Evolutionary conservation across 2,888 invertebrate species (phyloP), one percentile per base, ranked within the genome.

Genomic region (Coenonympha arcania): DNA sequence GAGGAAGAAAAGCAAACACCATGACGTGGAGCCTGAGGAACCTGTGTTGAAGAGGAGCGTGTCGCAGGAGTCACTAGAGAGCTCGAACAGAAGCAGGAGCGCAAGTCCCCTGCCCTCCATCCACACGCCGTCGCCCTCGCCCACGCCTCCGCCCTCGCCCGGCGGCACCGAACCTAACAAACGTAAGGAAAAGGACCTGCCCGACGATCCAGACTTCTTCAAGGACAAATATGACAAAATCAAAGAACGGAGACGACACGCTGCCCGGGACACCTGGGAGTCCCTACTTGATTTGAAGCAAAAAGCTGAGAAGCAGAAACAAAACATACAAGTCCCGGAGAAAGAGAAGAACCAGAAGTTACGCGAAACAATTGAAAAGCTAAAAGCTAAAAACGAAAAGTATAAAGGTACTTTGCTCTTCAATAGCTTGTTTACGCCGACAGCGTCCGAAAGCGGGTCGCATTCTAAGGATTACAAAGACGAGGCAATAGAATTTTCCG

Each of bases 151-250:
- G 4, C 81, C 76, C 0, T 67, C 79, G 1, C 84, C 84, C 0
- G n/a, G 83, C n/a, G n/a, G n/a, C n/a, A n/a, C n/a, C n/a, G n/a
- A n/a, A n/a, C n/a, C n/a, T n/a, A n/a, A n/a, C n/a, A n/a, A 81
- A 80, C 3, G 68, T 74, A 13, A 26, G 24, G 9, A 26, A 8
- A 26, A 61, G 52, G 73, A 74, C 48, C 68, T 71, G 48, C 71
- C 73, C 4, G 54, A 66, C 3, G 80, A 85, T 42, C 69, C 80
- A 5, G 79, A 86, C 50, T 85, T 85, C 53, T 73, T 76, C 37
- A 87, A 88, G 67, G 90, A 90, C 62, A 90, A 90, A 66, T 90
- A 88, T 64, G 90, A 90, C 62, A 83, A 89, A 66, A 88, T 88
- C 52, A 87, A 91, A 72, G 88, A 90, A 73, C 73, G 91, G 57